Conservation (phyloP, 2,888 invertebrate species). For the Trisateles emortualis region DNA sequence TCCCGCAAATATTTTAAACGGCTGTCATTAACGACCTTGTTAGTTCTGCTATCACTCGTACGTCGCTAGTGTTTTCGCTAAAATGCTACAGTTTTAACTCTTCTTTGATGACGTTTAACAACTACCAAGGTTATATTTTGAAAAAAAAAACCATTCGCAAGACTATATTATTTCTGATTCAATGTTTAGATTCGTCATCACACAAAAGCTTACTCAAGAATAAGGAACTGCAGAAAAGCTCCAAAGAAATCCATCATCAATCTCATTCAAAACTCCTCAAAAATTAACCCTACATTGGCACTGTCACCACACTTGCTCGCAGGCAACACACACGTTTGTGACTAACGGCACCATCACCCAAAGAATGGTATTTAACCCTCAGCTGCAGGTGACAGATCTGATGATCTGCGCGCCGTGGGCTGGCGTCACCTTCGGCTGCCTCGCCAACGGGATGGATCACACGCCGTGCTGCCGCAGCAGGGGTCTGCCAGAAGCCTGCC, state of each 20-base stretch:
- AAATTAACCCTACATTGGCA: slow-evolving; percentile 18
- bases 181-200: too few relatives aligned
- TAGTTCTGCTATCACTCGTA: too few relatives aligned
- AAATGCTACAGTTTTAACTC: too few relatives aligned
- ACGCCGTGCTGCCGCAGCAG: slow-evolving; percentile 92
- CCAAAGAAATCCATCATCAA: background rate
- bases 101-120: too few relatives aligned
- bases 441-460: slow-evolving; percentile 93
- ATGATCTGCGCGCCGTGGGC: slow-evolving; percentile 97
- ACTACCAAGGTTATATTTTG: too few relatives aligned
- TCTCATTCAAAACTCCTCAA: background rate
- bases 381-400: slow-evolving; percentile 91
- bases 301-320: background rate
- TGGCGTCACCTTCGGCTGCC: slow-evolving; percentile 92
- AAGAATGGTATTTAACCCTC: slow-evolving; percentile 64
- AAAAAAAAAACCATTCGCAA: too few relatives aligned
- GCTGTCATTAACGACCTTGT: too few relatives aligned
- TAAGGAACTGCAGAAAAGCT: too few relatives aligned
- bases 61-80: too few relatives aligned
- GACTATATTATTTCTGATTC: too few relatives aligned
- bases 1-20: too few relatives aligned
- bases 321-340: slow-evolving; percentile 61
- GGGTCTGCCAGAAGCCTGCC: slow-evolving; percentile 91
- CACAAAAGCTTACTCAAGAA: too few relatives aligned
- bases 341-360: slow-evolving; percentile 77